Evolutionary conservation across 2,888 invertebrate species (phyloP).

Genomic region (Torymus auratus): DNA sequence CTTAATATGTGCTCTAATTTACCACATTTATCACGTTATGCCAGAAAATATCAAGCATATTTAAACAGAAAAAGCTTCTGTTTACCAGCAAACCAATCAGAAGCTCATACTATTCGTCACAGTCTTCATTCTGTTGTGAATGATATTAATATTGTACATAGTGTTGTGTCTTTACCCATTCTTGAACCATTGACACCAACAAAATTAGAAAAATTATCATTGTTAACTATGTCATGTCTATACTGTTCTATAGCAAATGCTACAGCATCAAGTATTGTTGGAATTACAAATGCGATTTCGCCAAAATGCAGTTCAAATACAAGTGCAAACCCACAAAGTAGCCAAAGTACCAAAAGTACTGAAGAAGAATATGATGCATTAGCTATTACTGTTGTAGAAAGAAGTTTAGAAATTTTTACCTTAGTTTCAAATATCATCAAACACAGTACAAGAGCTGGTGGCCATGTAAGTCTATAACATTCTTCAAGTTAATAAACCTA

Average conservation of each 20-base stretch:
- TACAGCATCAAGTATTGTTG: slow-evolving; percentile 80
- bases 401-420: slow-evolving; percentile 90
- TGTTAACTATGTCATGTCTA: slow-evolving; percentile 89
- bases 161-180: slow-evolving; percentile 90
- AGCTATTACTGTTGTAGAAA: slow-evolving; percentile 90
- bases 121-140: slow-evolving; percentile 89
- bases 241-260: slow-evolving; percentile 88
- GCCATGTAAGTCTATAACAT: slow-evolving; percentile 82
- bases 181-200: slow-evolving; percentile 91
- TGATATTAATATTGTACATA: slow-evolving; percentile 89
- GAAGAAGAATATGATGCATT: slow-evolving; percentile 90
- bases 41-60: slow-evolving; percentile 81
- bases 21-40: slow-evolving; percentile 82
- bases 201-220: slow-evolving; percentile 89
- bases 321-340: slow-evolving; percentile 64
- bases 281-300: slow-evolving; percentile 79
- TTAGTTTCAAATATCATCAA: slow-evolving; percentile 88
- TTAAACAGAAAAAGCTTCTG: slow-evolving; percentile 83
- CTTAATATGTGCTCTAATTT: slow-evolving; percentile 89
- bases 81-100: slow-evolving; percentile 84
- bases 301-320: slow-evolving; percentile 79
- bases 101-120: slow-evolving; percentile 85
- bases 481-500: background rate
- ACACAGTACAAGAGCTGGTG: slow-evolving; percentile 90
- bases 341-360: slow-evolving; percentile 69